These are phyloP conservation scores for Ecdyonurus torrentis DNA, from an alignment of 2,888 invertebrate genomes.

Conservation along the genomic window DNA sequence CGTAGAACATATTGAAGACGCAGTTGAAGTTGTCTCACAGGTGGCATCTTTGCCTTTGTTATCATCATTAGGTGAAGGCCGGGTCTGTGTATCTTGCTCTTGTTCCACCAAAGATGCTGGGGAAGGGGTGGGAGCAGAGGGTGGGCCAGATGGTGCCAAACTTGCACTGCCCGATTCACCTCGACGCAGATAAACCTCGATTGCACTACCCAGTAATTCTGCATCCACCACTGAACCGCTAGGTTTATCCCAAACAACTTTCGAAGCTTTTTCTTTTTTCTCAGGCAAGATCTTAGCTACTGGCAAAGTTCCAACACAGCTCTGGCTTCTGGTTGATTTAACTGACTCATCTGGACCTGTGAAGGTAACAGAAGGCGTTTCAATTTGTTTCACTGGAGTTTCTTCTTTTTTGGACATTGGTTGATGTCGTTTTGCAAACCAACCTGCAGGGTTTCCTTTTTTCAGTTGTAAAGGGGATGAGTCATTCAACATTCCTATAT, in stretches of 20 bases:
- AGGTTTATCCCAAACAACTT: constrained; percentile 57
- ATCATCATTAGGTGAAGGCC: constrained; percentile 23
- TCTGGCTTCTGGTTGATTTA: background rate
- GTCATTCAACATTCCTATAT: constrained; percentile 49
- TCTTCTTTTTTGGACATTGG: constrained; percentile 43
- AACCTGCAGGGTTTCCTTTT: constrained; percentile 39
- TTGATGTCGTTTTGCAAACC: constrained; percentile 64
- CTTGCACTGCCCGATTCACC: constrained; percentile 7
- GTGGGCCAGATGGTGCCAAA: constrained; percentile 16
- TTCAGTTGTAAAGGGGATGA: background rate
- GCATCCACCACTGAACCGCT: constrained; percentile 66
- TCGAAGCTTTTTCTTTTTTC: constrained; percentile 18
- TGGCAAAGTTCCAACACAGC: background rate
- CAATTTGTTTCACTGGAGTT: constrained; percentile 14
- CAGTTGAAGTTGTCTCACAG: constrained; percentile 24
- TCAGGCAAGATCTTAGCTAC: background rate
- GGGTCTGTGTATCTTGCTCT: constrained; percentile 21
- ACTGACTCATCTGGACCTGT: background rate
- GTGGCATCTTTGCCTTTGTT: constrained; percentile 45
- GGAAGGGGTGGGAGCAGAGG: constrained; percentile 6
- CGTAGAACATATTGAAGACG: constrained; percentile 65
- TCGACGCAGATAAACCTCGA: constrained; percentile 51
- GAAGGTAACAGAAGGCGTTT: constrained; percentile 7
- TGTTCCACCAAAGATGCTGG: constrained; percentile 9
- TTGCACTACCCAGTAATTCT: constrained; percentile 63